Percentiles rank a stretch among this genome's conserved stretches.
Conservation (phyloP, 2,113 vertebrate species). For the Eonycteris spelaea region DNA sequence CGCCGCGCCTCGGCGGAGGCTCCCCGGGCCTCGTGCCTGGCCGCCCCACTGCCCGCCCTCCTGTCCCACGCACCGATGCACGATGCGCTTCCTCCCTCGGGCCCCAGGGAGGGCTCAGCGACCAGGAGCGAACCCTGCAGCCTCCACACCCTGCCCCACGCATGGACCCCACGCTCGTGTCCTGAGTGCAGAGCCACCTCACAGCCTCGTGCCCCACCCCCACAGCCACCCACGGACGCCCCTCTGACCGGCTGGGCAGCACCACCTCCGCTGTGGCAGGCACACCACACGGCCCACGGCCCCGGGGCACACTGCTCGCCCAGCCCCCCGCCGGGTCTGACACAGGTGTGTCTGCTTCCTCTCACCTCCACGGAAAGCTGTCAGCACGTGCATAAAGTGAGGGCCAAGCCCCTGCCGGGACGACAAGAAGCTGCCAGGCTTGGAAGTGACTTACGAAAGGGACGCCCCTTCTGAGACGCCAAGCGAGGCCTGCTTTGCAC, state of each 20-base stretch:
- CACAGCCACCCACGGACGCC: no score
- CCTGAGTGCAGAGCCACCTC: fast-evolving
- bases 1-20: neutral
- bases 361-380: fast-evolving
- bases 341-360: fast-evolving
- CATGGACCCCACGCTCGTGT: fast-evolving
- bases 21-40: fast-evolving
- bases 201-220: neutral
- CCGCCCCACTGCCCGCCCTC: neutral
- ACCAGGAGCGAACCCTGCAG: no score
- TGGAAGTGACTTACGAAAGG: fast-evolving
- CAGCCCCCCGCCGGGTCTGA: neutral
- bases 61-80: fast-evolving
- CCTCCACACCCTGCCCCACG: neutral
- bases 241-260: no score
- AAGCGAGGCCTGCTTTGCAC: neutral
- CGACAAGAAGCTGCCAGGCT: neutral
- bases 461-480: neutral
- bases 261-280: fast-evolving
- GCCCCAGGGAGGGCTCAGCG: neutral
- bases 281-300: no score
- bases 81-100: no score
- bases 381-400: fast-evolving
- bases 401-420: neutral
- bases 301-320: neutral